Conservation (phyloP, 1,140 invertebrate genomes). For the Contarinia nasturtii region DNA sequence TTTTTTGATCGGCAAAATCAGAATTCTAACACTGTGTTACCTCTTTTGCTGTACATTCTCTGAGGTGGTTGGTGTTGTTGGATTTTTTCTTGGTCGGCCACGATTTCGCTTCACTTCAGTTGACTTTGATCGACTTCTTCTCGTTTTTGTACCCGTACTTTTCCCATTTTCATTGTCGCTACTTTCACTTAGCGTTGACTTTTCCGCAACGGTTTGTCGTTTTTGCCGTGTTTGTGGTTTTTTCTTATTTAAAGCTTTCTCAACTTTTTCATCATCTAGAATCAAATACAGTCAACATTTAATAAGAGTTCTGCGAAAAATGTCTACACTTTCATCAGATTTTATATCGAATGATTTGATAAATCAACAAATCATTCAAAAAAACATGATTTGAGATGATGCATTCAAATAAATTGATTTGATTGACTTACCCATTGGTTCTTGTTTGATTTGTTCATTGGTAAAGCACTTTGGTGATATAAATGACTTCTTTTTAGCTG, state of each 20-base stretch:
- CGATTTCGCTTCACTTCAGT: slow-evolving; percentile 14
- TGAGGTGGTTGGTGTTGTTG: background rate
- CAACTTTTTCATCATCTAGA: background rate
- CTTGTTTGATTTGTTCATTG: background rate
- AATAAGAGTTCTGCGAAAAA: too few relatives aligned
- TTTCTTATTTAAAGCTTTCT: slow-evolving; percentile 1
- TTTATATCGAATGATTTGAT: too few relatives aligned
- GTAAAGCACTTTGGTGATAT: background rate
- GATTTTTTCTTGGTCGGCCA: slow-evolving; percentile 16
- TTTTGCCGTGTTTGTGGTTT: background rate
- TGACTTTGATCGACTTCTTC: background rate
- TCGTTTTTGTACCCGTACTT: background rate
- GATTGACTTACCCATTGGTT: background rate
- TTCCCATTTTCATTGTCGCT: slow-evolving; percentile 16
- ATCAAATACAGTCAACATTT: too few relatives aligned
- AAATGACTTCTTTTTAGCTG: too few relatives aligned
- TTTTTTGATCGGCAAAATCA: too few relatives aligned
- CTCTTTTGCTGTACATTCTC: too few relatives aligned
- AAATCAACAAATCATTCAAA: too few relatives aligned
- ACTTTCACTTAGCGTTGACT: slow-evolving; percentile 8
- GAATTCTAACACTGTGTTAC: too few relatives aligned
- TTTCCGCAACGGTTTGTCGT: slow-evolving; percentile 7
- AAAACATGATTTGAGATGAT: too few relatives aligned
- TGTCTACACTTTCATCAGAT: too few relatives aligned
- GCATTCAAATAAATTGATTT: too few relatives aligned